These are phyloP conservation scores for Elymnias hypermnestra DNA, from an alignment of 1,140 invertebrate species.

Conservation along the genomic window DNA sequence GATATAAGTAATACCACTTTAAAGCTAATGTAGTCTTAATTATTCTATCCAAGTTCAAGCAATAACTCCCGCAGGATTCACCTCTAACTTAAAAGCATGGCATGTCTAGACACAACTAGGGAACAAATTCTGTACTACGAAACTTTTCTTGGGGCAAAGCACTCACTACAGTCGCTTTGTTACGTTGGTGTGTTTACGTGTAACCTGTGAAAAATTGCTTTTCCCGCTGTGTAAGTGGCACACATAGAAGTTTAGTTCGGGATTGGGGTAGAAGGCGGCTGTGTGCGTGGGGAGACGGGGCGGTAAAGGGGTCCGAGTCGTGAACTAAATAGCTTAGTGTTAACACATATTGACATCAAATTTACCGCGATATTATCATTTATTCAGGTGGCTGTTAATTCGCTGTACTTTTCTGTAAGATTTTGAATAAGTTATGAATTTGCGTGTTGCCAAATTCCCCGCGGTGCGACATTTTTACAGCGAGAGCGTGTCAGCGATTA, in stretches of 20 bases:
- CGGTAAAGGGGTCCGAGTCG: slow-evolving; percentile 58
- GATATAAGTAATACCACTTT: neutral
- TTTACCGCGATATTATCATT: slow-evolving; percentile 75
- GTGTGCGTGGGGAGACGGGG: slow-evolving; percentile 46
- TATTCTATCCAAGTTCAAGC: slow-evolving; percentile 48
- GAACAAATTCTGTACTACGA: slow-evolving; percentile 72
- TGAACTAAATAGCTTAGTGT: slow-evolving; percentile 76
- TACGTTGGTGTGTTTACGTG: slow-evolving; percentile 47
- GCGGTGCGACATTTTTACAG: slow-evolving; percentile 38
- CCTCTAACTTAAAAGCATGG: slow-evolving; percentile 68
- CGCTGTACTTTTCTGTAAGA: slow-evolving; percentile 56
- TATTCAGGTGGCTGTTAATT: slow-evolving; percentile 70
- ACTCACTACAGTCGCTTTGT: slow-evolving; percentile 56
- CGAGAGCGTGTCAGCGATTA: slow-evolving; percentile 51
- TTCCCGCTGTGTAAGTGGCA: slow-evolving; percentile 45
- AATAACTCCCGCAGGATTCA: slow-evolving; percentile 59
- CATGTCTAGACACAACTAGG: slow-evolving; percentile 72
- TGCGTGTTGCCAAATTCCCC: slow-evolving; percentile 30
- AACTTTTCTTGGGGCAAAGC: slow-evolving; percentile 68
- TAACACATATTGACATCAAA: slow-evolving; percentile 76
- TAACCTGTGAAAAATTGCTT: slow-evolving; percentile 71
- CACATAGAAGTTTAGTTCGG: slow-evolving; percentile 33
- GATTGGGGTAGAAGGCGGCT: slow-evolving; percentile 16
- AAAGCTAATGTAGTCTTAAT: slow-evolving; percentile 22
- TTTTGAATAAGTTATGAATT: slow-evolving; percentile 29